These are phyloP conservation scores for Varanus komodoensis DNA, from an alignment of 2,113 vertebrate species.

Conservation along the genomic window DNA sequence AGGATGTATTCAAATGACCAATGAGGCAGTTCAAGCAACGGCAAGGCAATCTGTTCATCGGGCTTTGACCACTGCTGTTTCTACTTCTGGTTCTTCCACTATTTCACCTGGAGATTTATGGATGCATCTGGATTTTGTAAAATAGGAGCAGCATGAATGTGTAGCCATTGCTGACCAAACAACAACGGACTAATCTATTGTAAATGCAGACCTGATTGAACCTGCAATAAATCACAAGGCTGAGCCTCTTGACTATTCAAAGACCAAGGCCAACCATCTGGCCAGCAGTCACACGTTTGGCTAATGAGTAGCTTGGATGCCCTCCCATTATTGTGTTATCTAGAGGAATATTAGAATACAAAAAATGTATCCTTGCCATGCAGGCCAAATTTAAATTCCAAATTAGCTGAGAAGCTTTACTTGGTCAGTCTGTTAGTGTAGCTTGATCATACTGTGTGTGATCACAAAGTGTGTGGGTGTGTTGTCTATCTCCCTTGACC, in stretches of 20 bases:
- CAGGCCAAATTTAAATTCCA: constrained; percentile 57
- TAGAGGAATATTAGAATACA: constrained; percentile 56
- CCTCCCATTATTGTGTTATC: constrained; percentile 68
- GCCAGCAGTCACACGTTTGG: constrained; percentile 67
- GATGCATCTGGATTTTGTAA: constrained; percentile 61
- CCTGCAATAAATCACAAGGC: constrained; percentile 66
- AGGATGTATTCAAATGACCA: constrained; percentile 45
- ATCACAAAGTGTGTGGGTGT: constrained; percentile 19
- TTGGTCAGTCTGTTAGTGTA: not conserved
- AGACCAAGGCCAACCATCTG: constrained; percentile 73
- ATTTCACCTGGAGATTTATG: constrained; percentile 66
- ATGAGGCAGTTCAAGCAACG: constrained; percentile 44
- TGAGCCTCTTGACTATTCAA: constrained; percentile 59
- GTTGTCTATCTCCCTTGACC: not conserved
- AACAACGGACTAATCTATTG: constrained; percentile 30
- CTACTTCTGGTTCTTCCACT: constrained; percentile 41
- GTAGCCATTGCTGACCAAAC: constrained; percentile 46
- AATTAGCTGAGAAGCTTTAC: constrained; percentile 44
- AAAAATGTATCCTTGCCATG: constrained; percentile 45
- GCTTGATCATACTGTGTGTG: constrained; percentile 20
- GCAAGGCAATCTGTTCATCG: constrained; percentile 37
- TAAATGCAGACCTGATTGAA: constrained; percentile 53
- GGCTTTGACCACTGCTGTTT: constrained; percentile 54
- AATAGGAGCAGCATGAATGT: constrained; percentile 23
- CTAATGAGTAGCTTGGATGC: constrained; percentile 64